Evolutionary conservation across 35 echinoderm and acorn worm genomes (phyloP).

Genomic region (Holothuria glaberrima): DNA sequence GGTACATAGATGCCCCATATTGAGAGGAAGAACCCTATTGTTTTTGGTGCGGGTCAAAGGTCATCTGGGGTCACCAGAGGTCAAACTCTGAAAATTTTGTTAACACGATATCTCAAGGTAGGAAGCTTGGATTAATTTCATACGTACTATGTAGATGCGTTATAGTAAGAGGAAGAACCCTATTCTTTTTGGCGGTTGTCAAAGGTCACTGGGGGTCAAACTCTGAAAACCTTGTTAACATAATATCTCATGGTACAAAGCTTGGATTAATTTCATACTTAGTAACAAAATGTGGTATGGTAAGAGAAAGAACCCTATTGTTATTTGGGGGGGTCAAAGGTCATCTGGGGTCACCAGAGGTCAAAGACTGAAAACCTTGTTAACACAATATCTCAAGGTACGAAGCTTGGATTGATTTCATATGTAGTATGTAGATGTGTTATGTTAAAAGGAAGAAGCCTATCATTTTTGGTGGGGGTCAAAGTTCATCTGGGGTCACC

Average conservation of each 20-base stretch:
- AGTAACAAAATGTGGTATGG: no score
- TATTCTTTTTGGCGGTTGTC: neutral
- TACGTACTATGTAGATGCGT: neutral
- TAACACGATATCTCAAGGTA: neutral
- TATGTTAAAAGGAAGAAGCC: no score
- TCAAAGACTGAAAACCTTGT: no score
- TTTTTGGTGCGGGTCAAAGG: neutral
- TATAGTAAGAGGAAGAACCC: neutral
- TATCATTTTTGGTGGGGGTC: no score
- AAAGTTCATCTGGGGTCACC: no score
- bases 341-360: no score
- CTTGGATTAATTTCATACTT: neutral
- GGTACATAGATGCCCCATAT: neutral
- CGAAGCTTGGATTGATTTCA: no score
- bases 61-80: neutral
- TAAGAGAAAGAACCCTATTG: neutral
- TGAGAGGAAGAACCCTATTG: neutral
- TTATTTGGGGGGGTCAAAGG: neutral
- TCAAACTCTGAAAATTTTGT: constrained; percentile 1
- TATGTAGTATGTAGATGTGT: no score
- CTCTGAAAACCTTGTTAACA: neutral
- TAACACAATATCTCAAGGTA: no score
- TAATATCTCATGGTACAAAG: neutral
- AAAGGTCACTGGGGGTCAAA: neutral
- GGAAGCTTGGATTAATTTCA: neutral